Evolutionary conservation across 2,113 vertebrate genomes (phyloP).

Genomic region (Stegostoma tigrinum): DNA sequence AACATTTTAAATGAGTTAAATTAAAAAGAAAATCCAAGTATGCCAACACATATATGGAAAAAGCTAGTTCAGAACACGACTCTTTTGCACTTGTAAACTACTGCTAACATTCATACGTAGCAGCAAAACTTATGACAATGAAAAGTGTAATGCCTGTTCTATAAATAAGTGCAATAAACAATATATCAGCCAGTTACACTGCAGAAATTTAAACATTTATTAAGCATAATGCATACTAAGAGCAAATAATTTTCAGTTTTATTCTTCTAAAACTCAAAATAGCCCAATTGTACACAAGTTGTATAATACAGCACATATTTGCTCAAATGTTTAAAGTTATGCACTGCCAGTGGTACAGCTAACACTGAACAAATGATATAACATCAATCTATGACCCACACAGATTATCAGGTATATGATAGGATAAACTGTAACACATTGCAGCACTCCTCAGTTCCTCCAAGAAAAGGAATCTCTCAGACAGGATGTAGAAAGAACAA

Average conservation of each 20-base stretch:
- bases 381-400: neutral
- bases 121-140: neutral
- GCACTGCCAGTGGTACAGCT: neutral
- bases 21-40: neutral
- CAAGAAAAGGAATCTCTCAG: neutral
- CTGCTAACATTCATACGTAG: neutral
- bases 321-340: neutral
- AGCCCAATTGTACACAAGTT: neutral
- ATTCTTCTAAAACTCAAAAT: neutral
- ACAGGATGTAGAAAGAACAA: neutral
- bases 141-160: neutral
- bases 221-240: neutral
- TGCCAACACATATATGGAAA: too few species aligned
- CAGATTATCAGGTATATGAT: neutral
- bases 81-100: neutral
- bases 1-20: conserved; percentile 22
- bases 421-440: neutral
- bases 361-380: neutral
- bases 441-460: neutral
- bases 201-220: neutral
- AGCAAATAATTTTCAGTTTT: neutral
- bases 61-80: neutral
- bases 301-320: neutral
- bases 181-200: neutral
- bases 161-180: neutral